Evolutionary conservation across 2,888 invertebrate genomes (phyloP).

Genomic region (Drosophila barbarae): DNA sequence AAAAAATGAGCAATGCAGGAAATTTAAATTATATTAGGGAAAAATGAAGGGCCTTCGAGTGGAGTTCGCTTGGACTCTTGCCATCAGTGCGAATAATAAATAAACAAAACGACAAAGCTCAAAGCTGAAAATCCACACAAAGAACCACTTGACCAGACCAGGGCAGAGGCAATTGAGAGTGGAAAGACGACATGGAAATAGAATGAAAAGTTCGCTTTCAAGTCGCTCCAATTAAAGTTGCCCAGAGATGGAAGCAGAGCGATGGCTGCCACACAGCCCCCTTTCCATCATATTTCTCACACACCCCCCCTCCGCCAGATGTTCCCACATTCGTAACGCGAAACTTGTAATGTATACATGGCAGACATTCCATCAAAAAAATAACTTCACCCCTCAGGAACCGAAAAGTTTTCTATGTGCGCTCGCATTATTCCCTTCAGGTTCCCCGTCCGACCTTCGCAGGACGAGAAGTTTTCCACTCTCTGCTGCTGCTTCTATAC

Average conservation of each 20-base stretch:
- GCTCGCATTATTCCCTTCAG: conserved; percentile 28
- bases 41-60: conserved; percentile 48
- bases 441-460: conserved; percentile 18
- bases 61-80: conserved; percentile 21
- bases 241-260: conserved; percentile 8
- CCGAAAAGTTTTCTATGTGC: conserved; percentile 31
- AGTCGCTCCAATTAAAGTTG: conserved; percentile 60
- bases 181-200: conserved; percentile 33
- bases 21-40: conserved; percentile 71
- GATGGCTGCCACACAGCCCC: background rate
- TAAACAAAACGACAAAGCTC: conserved; percentile 47
- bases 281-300: background rate
- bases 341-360: conserved; percentile 64
- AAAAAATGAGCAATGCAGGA: conserved; percentile 23
- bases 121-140: conserved; percentile 45
- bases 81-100: conserved; percentile 62
- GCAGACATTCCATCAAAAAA: conserved; percentile 46
- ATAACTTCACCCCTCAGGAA: conserved; percentile 14
- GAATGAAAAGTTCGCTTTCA: conserved; percentile 41
- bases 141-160: conserved; percentile 41
- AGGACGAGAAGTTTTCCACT: conserved; percentile 38
- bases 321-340: conserved; percentile 46
- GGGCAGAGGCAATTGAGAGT: conserved; percentile 31
- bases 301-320: background rate
- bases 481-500: conserved; percentile 6